Conservation (phyloP, 2,113 vertebrate genomes). For the Pangasianodon gigas region DNA sequence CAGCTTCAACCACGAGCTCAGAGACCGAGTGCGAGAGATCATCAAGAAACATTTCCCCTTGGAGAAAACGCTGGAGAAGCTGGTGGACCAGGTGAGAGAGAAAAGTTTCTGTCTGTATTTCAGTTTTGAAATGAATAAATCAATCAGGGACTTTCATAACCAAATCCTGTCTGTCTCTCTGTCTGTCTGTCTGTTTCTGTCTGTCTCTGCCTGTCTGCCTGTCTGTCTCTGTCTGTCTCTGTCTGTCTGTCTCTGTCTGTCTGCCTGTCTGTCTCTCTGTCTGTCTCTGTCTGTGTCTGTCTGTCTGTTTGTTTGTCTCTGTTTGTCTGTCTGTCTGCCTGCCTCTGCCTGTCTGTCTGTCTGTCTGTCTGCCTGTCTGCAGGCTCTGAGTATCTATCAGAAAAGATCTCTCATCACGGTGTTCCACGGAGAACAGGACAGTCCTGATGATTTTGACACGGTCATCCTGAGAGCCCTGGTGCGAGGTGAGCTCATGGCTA, state of each 20-base stretch:
- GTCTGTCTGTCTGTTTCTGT: slow-evolving; percentile 8
- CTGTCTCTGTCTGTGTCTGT: slow-evolving; percentile 27
- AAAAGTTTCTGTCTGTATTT: too few species aligned
- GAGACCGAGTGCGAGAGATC: slow-evolving; percentile 60
- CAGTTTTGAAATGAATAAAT: background rate
- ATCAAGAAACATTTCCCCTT: slow-evolving; percentile 66
- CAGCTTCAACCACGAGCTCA: slow-evolving; percentile 48
- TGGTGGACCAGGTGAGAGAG: slow-evolving; percentile 66
- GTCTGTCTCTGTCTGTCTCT: slow-evolving; percentile 3
- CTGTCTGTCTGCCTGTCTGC: slow-evolving; percentile 9
- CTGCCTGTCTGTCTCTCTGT: background rate
- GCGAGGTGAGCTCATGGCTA: slow-evolving; percentile 68
- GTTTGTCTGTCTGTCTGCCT: slow-evolving; percentile 26
- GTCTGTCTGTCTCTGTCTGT: background rate
- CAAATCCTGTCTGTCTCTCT: background rate
- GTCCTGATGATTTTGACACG: slow-evolving; percentile 82
- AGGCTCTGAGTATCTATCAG: slow-evolving; percentile 78
- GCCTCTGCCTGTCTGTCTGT: slow-evolving; percentile 16
- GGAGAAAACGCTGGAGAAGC: slow-evolving; percentile 59
- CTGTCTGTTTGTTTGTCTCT: slow-evolving; percentile 14
- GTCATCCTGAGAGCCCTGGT: slow-evolving; percentile 81
- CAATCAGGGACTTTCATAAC: background rate
- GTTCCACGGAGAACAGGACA: slow-evolving; percentile 73
- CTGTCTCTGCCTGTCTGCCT: slow-evolving; percentile 5
- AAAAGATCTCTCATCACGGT: slow-evolving; percentile 79